These are phyloP conservation scores for Paradoxurus hermaphroditus DNA, from an alignment of 2,113 vertebrate species.

Conservation along the genomic window DNA sequence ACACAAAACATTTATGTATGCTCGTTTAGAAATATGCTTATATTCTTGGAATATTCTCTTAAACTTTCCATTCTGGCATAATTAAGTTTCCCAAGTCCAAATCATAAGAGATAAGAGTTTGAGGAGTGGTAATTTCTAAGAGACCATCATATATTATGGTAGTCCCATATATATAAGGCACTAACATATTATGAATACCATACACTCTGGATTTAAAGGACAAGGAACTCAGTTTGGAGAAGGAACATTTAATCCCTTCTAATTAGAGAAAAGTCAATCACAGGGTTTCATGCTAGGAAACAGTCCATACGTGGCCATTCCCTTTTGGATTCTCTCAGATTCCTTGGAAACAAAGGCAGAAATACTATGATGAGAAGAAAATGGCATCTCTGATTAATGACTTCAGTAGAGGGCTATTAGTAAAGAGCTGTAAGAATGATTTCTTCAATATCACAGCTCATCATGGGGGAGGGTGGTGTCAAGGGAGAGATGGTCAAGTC, in stretches of 20 bases:
- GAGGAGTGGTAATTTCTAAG: constrained; percentile 27
- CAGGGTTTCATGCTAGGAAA: neutral
- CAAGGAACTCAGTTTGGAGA: constrained; percentile 36
- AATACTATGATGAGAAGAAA: constrained; percentile 6
- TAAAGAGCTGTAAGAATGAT: neutral
- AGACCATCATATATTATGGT: neutral
- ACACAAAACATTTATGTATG: constrained; percentile 15
- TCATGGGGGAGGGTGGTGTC: neutral
- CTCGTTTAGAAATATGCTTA: constrained; percentile 55
- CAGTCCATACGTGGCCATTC: neutral
- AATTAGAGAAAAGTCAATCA: constrained; percentile 4
- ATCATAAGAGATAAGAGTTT: constrained; percentile 57
- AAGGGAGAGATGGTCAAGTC: neutral
- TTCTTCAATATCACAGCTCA: neutral
- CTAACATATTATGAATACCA: constrained; percentile 56
- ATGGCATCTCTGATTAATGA: constrained; percentile 22
- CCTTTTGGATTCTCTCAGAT: neutral
- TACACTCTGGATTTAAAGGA: constrained; percentile 20
- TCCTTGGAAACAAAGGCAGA: constrained; percentile 26
- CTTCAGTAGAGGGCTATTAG: neutral
- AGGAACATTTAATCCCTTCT: constrained; percentile 33
- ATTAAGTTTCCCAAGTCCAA: constrained; percentile 47
- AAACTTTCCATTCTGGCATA: constrained; percentile 58
- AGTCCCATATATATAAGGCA: neutral
- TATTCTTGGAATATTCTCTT: constrained; percentile 50